Percentiles rank a stretch among this genome's conserved stretches.
Evolutionary conservation across 2,888 invertebrate species (phyloP).

Genomic region (Julus scandinavius): DNA sequence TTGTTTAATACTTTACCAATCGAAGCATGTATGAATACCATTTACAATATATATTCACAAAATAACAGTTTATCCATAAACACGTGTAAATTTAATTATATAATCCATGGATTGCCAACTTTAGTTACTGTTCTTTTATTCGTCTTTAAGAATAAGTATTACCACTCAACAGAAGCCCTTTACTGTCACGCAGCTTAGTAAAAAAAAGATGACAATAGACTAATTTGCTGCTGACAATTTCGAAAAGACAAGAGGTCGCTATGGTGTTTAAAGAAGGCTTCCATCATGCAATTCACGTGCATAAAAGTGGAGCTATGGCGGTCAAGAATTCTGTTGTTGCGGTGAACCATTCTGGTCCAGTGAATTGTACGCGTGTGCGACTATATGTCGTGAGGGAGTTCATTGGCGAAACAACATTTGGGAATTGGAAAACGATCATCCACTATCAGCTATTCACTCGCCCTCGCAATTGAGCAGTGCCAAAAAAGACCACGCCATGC

Average conservation of each 20-base stretch:
- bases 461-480: conserved; percentile 10
- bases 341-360: conserved; percentile 39
- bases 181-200: neutral
- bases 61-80: too few relatives aligned
- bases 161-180: neutral
- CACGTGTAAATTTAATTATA: too few relatives aligned
- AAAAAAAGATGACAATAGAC: neutral
- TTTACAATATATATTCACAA: too few relatives aligned
- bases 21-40: too few relatives aligned
- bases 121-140: too few relatives aligned
- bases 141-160: neutral
- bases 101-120: too few relatives aligned
- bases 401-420: neutral
- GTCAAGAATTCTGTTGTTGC: conserved; percentile 12
- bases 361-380: conserved; percentile 27
- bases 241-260: conserved; percentile 8
- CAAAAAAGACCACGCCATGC: conserved; percentile 44
- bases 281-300: neutral
- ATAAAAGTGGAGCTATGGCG: neutral
- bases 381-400: conserved; percentile 6
- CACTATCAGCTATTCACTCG: neutral
- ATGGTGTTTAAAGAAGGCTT: neutral
- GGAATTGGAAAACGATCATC: conserved; percentile 42
- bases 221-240: neutral
- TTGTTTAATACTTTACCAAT: too few relatives aligned